Conservation (phyloP, 2,888 invertebrate genomes). For the Epirrita christyi region DNA sequence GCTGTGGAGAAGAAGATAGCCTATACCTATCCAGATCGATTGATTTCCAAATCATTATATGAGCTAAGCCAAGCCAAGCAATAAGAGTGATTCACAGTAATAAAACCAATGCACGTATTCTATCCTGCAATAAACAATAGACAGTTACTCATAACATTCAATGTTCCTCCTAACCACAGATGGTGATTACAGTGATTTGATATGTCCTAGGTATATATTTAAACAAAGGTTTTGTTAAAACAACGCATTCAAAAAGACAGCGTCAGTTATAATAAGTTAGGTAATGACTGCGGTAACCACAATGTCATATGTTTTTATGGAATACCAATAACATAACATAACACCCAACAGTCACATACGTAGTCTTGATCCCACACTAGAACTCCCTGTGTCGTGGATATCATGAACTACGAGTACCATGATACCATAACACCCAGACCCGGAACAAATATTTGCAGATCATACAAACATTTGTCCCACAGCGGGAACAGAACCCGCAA, state of each 20-base stretch:
- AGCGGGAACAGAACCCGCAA: no score
- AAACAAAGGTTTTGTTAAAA: constrained; percentile 16
- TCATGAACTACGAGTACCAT: no score
- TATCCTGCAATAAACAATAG: constrained; percentile 51
- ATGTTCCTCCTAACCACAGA: constrained; percentile 38
- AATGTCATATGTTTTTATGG: neutral
- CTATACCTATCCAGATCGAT: constrained; percentile 37
- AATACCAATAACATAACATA: no score
- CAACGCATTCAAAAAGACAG: constrained; percentile 4
- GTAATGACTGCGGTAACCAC: neutral
- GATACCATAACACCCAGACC: no score
- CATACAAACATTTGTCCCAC: no score
- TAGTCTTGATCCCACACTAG: no score
- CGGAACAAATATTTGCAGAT: no score
- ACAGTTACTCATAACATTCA: constrained; percentile 43
- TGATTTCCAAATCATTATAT: constrained; percentile 41
- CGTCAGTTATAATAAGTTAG: neutral
- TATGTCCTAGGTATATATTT: constrained; percentile 11
- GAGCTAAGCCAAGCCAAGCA: constrained; percentile 47
- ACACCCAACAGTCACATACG: no score
- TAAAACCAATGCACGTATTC: constrained; percentile 36
- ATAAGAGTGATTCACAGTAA: constrained; percentile 51
- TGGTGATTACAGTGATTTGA: constrained; percentile 16
- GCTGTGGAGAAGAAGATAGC: no score
- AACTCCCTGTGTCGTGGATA: no score